phyloP scores from a whole-genome alignment of 2,888 invertebrate genomes.

The Hyles lineata region DNA sequence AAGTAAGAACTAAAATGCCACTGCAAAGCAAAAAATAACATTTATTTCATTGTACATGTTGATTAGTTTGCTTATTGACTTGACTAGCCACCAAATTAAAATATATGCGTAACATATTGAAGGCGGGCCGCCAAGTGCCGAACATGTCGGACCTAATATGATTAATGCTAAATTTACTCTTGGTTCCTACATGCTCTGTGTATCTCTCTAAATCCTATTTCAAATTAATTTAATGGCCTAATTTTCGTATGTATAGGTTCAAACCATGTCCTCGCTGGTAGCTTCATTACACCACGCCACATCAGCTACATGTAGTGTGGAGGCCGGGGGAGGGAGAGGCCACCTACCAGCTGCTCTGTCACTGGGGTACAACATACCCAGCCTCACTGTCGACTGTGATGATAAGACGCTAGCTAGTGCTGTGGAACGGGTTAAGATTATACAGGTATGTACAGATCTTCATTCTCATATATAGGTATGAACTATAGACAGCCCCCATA shows the following conservation, averaged over 20 bases:
- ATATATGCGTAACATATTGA: no score
- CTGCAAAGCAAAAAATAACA: no score
- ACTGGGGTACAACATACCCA: constrained; percentile 88
- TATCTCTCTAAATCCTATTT: no score
- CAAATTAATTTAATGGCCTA: no score
- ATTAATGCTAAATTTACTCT: no score
- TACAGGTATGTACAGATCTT: constrained; percentile 57
- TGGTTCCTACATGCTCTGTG: no score
- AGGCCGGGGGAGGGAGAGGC: constrained; percentile 96
- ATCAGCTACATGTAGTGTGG: constrained; percentile 91
- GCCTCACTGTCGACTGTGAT: constrained; percentile 93
- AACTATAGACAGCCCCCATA: constrained; percentile 63
- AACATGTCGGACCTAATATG: no score
- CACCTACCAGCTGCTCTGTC: constrained; percentile 91
- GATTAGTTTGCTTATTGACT: no score
- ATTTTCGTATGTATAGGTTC: constrained; percentile 74
- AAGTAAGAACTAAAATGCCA: no score
- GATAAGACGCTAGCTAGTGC: constrained; percentile 76
- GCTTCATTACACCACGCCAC: constrained; percentile 84
- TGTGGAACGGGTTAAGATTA: constrained; percentile 86
- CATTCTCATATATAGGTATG: constrained; percentile 77
- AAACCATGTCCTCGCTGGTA: constrained; percentile 86
- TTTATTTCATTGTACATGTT: no score
- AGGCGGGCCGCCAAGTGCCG: no score
- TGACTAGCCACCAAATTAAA: no score